These are phyloP conservation scores for Pionites leucogaster DNA, from an alignment of 2,113 vertebrate genomes.

Conservation along the genomic window DNA sequence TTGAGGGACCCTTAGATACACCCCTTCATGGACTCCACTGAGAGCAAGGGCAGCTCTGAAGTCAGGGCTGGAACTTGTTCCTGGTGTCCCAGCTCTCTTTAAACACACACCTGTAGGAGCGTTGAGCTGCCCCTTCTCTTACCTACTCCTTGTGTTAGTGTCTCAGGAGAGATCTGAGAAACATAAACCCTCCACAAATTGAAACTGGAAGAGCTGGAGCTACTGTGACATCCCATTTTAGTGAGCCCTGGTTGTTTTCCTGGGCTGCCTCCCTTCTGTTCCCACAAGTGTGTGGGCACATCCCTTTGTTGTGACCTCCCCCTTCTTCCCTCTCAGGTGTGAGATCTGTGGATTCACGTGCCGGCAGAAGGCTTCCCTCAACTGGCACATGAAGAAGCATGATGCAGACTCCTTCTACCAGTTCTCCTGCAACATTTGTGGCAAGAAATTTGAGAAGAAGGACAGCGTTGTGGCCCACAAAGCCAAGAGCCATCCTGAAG, in stretches of 20 bases:
- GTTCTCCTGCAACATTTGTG: slow-evolving; percentile 97
- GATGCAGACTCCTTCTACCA: slow-evolving; percentile 97
- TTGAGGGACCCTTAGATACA: neutral
- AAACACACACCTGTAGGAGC: rapidly evolving
- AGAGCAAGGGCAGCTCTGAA: neutral
- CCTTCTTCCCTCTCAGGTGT: slow-evolving; percentile 76
- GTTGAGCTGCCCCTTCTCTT: neutral
- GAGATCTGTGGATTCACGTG: slow-evolving; percentile 99
- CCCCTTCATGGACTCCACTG: neutral
- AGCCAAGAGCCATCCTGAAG: slow-evolving; percentile 96
- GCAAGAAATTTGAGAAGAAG: slow-evolving; percentile 99
- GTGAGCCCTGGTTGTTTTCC: neutral
- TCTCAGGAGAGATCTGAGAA: neutral
- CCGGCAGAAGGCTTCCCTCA: slow-evolving; percentile 97
- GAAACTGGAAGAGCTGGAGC: neutral
- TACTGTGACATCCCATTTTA: neutral
- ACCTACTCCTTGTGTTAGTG: neutral
- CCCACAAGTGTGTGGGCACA: rapidly evolving
- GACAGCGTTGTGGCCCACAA: slow-evolving; percentile 98
- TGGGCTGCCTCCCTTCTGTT: neutral
- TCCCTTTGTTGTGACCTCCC: neutral
- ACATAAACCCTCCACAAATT: neutral
- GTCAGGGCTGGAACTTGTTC: neutral
- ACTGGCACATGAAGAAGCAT: slow-evolving; percentile 99
- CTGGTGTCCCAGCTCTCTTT: neutral